Evolutionary conservation across 2,888 invertebrate species (phyloP), one percentile per base, ranked within the genome.

Genomic region (Diogma glabrata): DNA sequence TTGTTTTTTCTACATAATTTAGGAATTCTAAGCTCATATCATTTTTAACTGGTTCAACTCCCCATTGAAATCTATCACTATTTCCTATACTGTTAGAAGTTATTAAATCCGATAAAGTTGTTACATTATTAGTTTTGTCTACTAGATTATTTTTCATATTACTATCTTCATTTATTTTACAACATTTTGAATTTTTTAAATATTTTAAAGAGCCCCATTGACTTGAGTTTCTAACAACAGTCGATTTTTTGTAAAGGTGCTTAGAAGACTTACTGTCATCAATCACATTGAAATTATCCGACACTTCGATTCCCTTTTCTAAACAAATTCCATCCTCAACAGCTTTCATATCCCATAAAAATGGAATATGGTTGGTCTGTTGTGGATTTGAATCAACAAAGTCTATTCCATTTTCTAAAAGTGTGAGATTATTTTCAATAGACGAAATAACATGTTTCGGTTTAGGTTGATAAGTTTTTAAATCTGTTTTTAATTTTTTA

Each of bases 261-360:
- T 66, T 65, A 33, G 43, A 43, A 7, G 43, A n/a, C n/a, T 43
- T 43, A 9, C 43, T 43, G 2, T 22, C 43, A 43, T 43, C 22
- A n/a, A 43, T 14, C n/a, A n/a, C n/a, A n/a, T n/a, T n/a, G n/a
- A n/a, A n/a, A n/a, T n/a, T n/a, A 12, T 8, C 23, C 10, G 10
- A 12, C 4, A 7, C 14, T 5, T 43, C 43, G 23, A 43, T 43
- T 22, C 23, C 23, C n/a, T 43, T 22, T 8, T 43, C 43, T n/a
- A 64, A 57, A 43, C 64, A 61, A 1, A 66, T 59, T 14, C 62
- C 64, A 54, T 69, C 70, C 48, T 67, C 66, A 10, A 65, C 63
- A 12, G 65, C 64, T 53, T 69, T 67, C 47, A 67, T 67, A 49
- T 68, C 67, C 70, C 70, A 70, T 4, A 63, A 65, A 60, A 69